A percentile compares a stretch with the other conserved stretches of the same genome.
These are phyloP conservation scores for Pseudochirops cupreus DNA, from an alignment of 2,797 vertebrate species.

Conservation along the genomic window DNA sequence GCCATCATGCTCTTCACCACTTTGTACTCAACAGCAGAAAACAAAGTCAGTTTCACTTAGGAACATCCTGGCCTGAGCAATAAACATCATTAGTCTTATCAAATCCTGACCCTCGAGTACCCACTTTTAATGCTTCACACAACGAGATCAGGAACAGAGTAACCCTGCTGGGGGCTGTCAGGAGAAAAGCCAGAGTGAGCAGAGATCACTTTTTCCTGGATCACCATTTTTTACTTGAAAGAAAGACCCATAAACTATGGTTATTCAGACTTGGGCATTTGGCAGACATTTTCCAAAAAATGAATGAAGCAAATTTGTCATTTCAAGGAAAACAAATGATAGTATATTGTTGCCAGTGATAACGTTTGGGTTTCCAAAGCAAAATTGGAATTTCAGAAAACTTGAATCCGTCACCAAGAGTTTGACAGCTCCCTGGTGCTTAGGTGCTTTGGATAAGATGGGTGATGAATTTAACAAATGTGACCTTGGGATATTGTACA, in stretches of 20 bases:
- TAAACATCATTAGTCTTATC: background rate
- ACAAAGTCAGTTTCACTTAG: background rate
- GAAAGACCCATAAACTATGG: background rate
- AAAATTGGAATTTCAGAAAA: background rate
- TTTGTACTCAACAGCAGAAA: background rate
- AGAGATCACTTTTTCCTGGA: background rate
- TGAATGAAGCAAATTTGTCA: background rate
- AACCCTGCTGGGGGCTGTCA: background rate
- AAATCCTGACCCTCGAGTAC: background rate
- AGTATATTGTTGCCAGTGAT: background rate
- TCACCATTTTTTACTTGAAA: background rate
- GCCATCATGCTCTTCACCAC: rapidly evolving
- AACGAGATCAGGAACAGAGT: background rate
- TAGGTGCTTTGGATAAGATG: background rate
- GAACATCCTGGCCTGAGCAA: background rate
- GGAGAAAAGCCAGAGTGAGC: background rate
- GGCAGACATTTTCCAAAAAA: background rate
- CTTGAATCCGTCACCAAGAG: background rate
- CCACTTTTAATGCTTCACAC: background rate
- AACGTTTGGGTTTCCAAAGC: background rate
- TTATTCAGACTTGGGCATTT: background rate
- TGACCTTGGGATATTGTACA: background rate
- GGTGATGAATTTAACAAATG: background rate
- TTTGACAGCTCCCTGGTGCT: background rate
- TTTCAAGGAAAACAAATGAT: background rate